Evolutionary conservation across 2,113 vertebrate genomes (phyloP).

Genomic region (Asarcornis scutulata): DNA sequence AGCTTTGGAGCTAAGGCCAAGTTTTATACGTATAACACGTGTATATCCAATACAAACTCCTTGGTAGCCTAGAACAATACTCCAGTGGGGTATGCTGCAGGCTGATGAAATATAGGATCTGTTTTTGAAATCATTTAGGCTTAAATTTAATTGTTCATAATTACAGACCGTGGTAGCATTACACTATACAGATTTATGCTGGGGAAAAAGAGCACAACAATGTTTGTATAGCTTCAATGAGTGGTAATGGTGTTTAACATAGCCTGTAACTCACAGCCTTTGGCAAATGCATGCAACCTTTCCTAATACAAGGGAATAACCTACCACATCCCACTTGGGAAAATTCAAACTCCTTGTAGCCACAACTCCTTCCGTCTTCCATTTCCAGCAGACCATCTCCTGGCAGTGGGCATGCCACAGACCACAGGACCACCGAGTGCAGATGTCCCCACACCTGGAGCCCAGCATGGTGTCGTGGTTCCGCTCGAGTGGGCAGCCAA

Average conservation of each 20-base stretch:
- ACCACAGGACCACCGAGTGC: neutral
- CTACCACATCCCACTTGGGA: neutral
- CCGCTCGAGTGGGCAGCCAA: too few species aligned
- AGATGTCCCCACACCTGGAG: accelerated
- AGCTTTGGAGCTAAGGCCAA: neutral
- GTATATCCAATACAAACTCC: neutral
- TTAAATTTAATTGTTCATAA: neutral
- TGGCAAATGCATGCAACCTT: neutral
- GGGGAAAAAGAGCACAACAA: neutral
- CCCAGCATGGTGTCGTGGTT: too few species aligned
- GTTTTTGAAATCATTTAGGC: neutral
- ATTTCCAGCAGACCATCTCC: accelerated
- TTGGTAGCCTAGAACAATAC: neutral
- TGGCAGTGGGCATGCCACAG: neutral
- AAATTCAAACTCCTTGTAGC: neutral
- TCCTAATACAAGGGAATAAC: neutral
- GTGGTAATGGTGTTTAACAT: neutral
- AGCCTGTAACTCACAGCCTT: neutral
- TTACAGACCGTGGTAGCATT: neutral
- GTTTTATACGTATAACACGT: neutral
- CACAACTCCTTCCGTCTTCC: neutral
- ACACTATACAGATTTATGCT: neutral
- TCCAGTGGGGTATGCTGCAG: neutral
- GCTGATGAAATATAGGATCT: neutral
- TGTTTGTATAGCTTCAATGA: neutral